phyloP scores from a whole-genome alignment of 2,797 vertebrate genomes.

The Paedocypris micromegethes region DNA sequence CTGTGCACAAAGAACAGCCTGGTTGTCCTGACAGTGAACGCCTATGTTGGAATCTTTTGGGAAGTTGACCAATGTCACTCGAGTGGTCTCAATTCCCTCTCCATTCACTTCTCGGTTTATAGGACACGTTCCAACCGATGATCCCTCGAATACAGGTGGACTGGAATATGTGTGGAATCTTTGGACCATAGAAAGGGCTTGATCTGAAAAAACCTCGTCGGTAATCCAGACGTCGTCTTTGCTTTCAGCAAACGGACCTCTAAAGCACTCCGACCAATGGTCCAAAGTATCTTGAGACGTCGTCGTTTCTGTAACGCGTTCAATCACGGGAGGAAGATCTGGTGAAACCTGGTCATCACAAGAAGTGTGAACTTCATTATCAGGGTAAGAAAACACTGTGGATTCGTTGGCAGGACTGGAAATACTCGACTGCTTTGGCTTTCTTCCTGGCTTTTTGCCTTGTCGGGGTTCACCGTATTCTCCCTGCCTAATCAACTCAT shows the following conservation, averaged over 20 bases:
- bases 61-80: too few species aligned
- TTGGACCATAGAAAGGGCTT: slow-evolving; percentile 21
- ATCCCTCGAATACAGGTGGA: slow-evolving; percentile 38
- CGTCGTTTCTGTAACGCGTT: slow-evolving; percentile 21
- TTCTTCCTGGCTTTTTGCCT: slow-evolving; percentile 56
- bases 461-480: slow-evolving; percentile 53
- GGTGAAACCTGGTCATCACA: slow-evolving; percentile 51
- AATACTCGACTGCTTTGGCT: slow-evolving; percentile 51
- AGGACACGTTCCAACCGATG: background rate
- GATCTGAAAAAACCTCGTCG: slow-evolving; percentile 31
- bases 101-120: background rate
- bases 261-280: slow-evolving; percentile 3
- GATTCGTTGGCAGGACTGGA: slow-evolving; percentile 51
- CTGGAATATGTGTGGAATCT: slow-evolving; percentile 50
- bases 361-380: slow-evolving; percentile 62
- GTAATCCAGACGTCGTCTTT: slow-evolving; percentile 1
- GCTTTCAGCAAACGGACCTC: slow-evolving; percentile 17
- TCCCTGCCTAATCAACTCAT: slow-evolving; percentile 62
- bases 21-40: background rate
- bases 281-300: slow-evolving; percentile 4
- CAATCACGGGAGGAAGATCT: slow-evolving; percentile 49
- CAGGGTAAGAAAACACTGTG: slow-evolving; percentile 67
- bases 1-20: slow-evolving; percentile 17
- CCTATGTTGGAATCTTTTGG: background rate
- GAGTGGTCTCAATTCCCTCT: slow-evolving; percentile 6